Evolutionary conservation across 2,113 vertebrate species (phyloP), one percentile per base, ranked within the genome.

Genomic region (Platysteira castanea): DNA sequence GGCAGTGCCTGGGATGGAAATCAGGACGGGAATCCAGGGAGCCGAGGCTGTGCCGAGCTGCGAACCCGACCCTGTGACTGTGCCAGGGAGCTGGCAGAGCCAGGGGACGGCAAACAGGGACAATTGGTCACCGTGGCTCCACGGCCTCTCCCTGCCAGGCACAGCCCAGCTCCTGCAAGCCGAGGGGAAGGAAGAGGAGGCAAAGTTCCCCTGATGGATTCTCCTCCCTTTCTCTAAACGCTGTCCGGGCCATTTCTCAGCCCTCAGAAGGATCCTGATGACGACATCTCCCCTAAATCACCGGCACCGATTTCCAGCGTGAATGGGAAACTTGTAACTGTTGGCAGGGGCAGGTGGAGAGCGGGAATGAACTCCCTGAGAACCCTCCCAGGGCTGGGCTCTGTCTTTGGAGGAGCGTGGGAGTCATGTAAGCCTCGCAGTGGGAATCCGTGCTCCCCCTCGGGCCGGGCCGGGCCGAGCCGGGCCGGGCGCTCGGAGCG

Each of bases 401-500:
- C 71, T 28, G 61, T 84, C 71, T 28, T 10, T 26, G 35, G 53
- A 46, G 57, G 53, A 49, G 28, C 2, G 10, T n/a, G 46, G 78
- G 22, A 47, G 21, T 11, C 85, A 46, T 16, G 63, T 53, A 65
- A 88, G 71, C 41, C 46, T 44, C 27, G 31, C 54, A 20, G 6
- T 2, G 9, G 11, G n/a, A 49, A 70, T 90, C 21, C 46, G 41
- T 7, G 6, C 57, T 56, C 46, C 35, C 75, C 75, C 31, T 39
- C 31, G 9, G 2, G 13, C 41, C 44, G 14, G 65, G 31, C 70
- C n/a, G 78, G 31, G 47, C 35, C 14, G 30, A 47, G 69, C 42
- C 21, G 1, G 0, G 11, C 3, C 9, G 41, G 33, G 5, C 12
- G 46, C 61, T 42, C 3, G 30, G 39, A 47, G 67, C 61, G 33